phyloP scores from a whole-genome alignment of 2,113 vertebrate genomes.

The Pollachius pollachius region DNA sequence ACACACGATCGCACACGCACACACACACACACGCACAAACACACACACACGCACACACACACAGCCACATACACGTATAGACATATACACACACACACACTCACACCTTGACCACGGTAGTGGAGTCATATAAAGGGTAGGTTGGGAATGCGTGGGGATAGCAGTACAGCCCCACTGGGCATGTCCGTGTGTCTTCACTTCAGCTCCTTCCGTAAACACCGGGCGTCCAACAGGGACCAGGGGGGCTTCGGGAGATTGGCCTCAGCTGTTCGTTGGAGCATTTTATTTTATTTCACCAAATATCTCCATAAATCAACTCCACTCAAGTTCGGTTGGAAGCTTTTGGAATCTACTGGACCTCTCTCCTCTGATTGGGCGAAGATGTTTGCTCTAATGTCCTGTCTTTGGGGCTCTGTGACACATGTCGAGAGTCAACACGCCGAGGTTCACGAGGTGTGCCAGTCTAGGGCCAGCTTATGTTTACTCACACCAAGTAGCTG shows the following conservation, averaged over 20 bases:
- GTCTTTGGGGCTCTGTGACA: background rate
- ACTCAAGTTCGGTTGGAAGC: background rate
- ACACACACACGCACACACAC: background rate
- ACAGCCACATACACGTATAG: background rate
- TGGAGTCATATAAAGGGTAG: constrained; percentile 49
- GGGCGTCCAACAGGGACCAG: constrained; percentile 22
- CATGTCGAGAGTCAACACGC: constrained; percentile 24
- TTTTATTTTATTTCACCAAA: background rate
- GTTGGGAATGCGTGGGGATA: constrained; percentile 34
- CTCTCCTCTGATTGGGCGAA: no score
- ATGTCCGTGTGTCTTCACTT: constrained; percentile 54
- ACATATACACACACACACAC: constrained; percentile 22
- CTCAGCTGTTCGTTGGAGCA: constrained; percentile 50
- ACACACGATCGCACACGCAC: constrained; percentile 23
- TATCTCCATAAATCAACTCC: constrained; percentile 3
- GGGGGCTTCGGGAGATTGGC: constrained; percentile 28
- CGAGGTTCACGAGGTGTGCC: constrained; percentile 2
- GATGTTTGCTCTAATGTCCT: background rate
- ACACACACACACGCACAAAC: background rate
- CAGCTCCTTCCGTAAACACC: constrained; percentile 46
- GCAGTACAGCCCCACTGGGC: constrained; percentile 40
- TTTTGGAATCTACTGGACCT: background rate
- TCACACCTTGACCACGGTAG: background rate
- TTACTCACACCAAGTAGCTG: constrained; percentile 26
- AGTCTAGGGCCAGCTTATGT: constrained; percentile 33